A percentile compares a stretch with the other conserved stretches of the same genome.
These are phyloP conservation scores for Alaudala cheleensis DNA, from an alignment of 2,113 vertebrate genomes.

Conservation along the genomic window DNA sequence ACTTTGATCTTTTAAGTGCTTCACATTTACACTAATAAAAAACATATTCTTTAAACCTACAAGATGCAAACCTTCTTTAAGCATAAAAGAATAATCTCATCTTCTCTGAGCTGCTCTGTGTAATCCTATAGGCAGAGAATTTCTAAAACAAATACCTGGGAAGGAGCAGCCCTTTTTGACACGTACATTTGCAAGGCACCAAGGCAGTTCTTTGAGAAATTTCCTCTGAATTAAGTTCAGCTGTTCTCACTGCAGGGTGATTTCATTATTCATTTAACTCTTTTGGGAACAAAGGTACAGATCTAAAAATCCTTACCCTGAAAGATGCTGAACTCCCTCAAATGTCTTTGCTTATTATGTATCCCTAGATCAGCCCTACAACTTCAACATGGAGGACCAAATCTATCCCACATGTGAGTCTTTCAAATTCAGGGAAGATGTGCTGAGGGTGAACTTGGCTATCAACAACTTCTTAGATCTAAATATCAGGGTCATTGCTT, in stretches of 20 bases:
- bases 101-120: background rate
- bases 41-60: background rate
- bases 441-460: background rate
- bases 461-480: conserved; percentile 30
- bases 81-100: background rate
- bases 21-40: background rate
- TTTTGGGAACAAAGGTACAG: conserved; percentile 44
- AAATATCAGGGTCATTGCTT: conserved; percentile 25
- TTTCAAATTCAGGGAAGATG: conserved; percentile 4
- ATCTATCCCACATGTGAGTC: background rate
- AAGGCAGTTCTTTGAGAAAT: conserved; percentile 8
- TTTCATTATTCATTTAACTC: conserved; percentile 51
- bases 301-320: conserved; percentile 37
- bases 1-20: background rate
- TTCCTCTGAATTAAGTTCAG: conserved; percentile 50
- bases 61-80: conserved; percentile 1
- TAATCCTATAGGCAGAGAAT: conserved; percentile 30
- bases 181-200: background rate
- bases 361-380: background rate
- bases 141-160: conserved; percentile 44
- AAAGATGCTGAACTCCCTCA: conserved; percentile 2
- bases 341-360: conserved; percentile 25
- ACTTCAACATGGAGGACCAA: background rate
- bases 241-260: conserved; percentile 35
- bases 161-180: background rate